These are phyloP conservation scores for Drosophila paramelanica DNA, from an alignment of 2,888 invertebrate genomes.

Conservation along the genomic window DNA sequence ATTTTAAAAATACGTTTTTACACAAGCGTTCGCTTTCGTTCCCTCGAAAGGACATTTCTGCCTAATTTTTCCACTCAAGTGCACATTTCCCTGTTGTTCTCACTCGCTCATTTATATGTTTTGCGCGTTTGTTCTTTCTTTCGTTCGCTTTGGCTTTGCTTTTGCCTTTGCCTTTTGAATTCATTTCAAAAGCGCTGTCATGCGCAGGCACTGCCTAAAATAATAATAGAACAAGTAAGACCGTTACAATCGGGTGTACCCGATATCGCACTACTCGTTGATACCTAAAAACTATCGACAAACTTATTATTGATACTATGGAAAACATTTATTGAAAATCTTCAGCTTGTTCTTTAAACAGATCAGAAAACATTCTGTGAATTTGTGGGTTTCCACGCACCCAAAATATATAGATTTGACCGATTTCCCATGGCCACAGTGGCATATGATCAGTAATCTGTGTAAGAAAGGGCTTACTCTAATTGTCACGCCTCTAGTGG, in stretches of 20 bases:
- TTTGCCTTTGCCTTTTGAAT: slow-evolving; percentile 54
- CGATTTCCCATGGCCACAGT: too few species aligned
- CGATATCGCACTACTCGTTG: too few species aligned
- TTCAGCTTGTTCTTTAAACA: too few species aligned
- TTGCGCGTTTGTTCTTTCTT: slow-evolving; percentile 55
- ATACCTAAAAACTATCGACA: too few species aligned
- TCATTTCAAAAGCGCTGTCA: slow-evolving; percentile 72
- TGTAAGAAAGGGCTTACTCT: too few species aligned
- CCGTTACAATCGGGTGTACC: background rate
- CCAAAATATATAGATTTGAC: too few species aligned
- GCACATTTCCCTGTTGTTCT: slow-evolving; percentile 71
- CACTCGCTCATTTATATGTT: slow-evolving; percentile 67
- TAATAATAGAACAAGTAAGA: slow-evolving; percentile 39
- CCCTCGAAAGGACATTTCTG: slow-evolving; percentile 69
- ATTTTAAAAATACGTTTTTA: slow-evolving; percentile 52
- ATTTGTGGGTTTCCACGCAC: too few species aligned
- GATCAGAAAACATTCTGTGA: too few species aligned
- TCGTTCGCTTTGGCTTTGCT: slow-evolving; percentile 27
- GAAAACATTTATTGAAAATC: too few species aligned
- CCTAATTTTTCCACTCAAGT: slow-evolving; percentile 80
- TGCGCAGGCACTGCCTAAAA: slow-evolving; percentile 86
- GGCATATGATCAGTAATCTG: too few species aligned
- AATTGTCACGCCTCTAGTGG: too few species aligned
- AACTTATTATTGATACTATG: too few species aligned
- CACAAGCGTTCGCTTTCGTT: slow-evolving; percentile 43